A percentile compares a stretch with the other conserved stretches of the same genome.
phyloP scores from a whole-genome alignment of 2,888 invertebrate genomes.

The Lepidocyrtoides sp. region DNA sequence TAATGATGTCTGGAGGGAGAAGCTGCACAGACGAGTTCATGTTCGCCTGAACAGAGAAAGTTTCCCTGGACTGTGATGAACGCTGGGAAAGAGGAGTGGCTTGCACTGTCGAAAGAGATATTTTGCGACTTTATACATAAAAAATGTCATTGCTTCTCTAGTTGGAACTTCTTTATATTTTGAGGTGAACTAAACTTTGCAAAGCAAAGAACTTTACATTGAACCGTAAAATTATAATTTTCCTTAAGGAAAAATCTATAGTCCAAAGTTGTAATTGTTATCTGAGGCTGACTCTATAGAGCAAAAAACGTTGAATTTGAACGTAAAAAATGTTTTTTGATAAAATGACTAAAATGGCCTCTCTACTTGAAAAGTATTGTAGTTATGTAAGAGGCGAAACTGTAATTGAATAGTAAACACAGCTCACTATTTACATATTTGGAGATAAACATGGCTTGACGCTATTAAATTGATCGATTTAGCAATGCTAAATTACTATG shows the following conservation, averaged over 20 bases:
- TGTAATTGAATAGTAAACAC: too few species aligned
- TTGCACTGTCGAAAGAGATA: background rate
- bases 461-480: too few species aligned
- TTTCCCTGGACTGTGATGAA: background rate
- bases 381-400: too few species aligned
- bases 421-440: too few species aligned
- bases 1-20: background rate
- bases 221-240: background rate
- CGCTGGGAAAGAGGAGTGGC: too few species aligned
- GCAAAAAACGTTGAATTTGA: background rate
- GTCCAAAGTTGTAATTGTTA: background rate
- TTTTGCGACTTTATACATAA: constrained; percentile 25
- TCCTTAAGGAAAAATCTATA: background rate
- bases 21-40: background rate
- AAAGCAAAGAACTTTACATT: background rate
- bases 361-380: too few species aligned
- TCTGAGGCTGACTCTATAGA: background rate
- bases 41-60: background rate
- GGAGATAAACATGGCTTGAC: too few species aligned
- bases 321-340: background rate
- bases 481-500: too few species aligned
- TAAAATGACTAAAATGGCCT: too few species aligned
- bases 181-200: background rate
- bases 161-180: constrained; percentile 11
- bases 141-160: constrained; percentile 20